phyloP scores from a whole-genome alignment of 1,140 invertebrate genomes.

The Venturia canescens region DNA sequence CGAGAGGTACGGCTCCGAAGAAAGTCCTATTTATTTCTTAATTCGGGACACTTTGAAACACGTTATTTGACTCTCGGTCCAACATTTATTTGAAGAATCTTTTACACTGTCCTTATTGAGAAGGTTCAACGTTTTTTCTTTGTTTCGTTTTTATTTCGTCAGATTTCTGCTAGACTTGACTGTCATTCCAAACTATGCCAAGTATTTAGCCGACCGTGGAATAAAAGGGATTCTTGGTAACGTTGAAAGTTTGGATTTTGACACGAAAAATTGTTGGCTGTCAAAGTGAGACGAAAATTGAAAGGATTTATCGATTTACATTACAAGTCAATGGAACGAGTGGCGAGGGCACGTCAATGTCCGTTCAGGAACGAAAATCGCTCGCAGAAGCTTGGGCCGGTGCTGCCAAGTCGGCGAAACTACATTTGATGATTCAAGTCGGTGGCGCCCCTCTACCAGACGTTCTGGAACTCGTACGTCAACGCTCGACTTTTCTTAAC shows the following conservation, averaged over 20 bases:
- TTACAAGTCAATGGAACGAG: slow-evolving; percentile 85
- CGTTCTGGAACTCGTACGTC: slow-evolving; percentile 83
- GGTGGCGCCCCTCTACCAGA: slow-evolving; percentile 85
- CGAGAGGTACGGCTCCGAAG: slow-evolving; percentile 72
- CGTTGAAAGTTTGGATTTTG: slow-evolving; percentile 20
- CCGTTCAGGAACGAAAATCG: slow-evolving; percentile 83
- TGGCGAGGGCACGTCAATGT: slow-evolving; percentile 86
- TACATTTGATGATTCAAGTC: slow-evolving; percentile 87
- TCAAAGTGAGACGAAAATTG: slow-evolving; percentile 2
- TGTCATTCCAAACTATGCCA: slow-evolving; percentile 80
- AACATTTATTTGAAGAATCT: no score
- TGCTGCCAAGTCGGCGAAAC: slow-evolving; percentile 76
- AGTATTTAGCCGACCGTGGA: slow-evolving; percentile 78
- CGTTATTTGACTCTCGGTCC: no score
- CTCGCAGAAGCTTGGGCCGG: slow-evolving; percentile 83
- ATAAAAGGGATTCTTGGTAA: slow-evolving; percentile 83
- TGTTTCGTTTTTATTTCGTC: slow-evolving; percentile 64
- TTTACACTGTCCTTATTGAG: no score
- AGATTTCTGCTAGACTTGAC: slow-evolving; percentile 76
- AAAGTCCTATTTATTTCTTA: not conserved
- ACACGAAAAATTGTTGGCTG: not conserved
- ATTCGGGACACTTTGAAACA: no score
- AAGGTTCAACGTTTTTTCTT: no score
- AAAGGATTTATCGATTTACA: not conserved
- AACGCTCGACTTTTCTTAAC: no score